Evolutionary conservation across 2,797 vertebrate genomes (phyloP).

Genomic region (Pangasius macronema): DNA sequence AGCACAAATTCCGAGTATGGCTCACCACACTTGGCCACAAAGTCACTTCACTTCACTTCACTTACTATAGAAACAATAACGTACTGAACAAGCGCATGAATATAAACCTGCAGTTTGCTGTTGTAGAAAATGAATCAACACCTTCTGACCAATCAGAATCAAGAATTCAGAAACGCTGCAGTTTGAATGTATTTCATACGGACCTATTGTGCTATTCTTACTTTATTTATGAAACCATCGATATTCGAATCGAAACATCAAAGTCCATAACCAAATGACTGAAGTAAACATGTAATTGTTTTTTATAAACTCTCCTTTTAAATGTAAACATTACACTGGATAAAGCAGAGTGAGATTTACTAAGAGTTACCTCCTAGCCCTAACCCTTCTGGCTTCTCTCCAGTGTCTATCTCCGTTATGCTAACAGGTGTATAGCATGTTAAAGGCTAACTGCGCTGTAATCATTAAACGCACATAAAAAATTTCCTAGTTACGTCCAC

Average conservation of each 20-base stretch:
- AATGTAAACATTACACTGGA: not conserved
- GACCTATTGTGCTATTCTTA: not conserved
- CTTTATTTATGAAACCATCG: too few relatives aligned
- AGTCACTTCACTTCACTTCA: too few relatives aligned
- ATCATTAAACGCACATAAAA: too few relatives aligned
- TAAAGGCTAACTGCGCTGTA: not conserved
- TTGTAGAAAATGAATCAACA: not conserved
- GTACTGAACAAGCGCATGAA: not conserved
- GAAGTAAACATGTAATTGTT: too few relatives aligned
- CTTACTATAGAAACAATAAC: not conserved
- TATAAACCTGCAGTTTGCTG: not conserved
- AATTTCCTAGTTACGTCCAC: too few relatives aligned
- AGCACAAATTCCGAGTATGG: too few relatives aligned
- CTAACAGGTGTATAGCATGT: slow-evolving; percentile 9
- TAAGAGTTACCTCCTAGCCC: not conserved
- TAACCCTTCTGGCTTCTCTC: not conserved
- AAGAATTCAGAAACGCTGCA: not conserved
- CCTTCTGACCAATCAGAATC: not conserved
- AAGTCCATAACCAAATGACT: too few relatives aligned
- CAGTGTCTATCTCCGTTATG: not conserved
- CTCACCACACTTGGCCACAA: too few relatives aligned
- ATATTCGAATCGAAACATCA: too few relatives aligned
- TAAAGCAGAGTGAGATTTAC: not conserved
- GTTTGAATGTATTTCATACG: not conserved
- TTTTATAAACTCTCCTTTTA: not conserved